A percentile compares a stretch with the other conserved stretches of the same genome.
Conservation (phyloP, 2,113 vertebrate species). For the Scortum barcoo region DNA sequence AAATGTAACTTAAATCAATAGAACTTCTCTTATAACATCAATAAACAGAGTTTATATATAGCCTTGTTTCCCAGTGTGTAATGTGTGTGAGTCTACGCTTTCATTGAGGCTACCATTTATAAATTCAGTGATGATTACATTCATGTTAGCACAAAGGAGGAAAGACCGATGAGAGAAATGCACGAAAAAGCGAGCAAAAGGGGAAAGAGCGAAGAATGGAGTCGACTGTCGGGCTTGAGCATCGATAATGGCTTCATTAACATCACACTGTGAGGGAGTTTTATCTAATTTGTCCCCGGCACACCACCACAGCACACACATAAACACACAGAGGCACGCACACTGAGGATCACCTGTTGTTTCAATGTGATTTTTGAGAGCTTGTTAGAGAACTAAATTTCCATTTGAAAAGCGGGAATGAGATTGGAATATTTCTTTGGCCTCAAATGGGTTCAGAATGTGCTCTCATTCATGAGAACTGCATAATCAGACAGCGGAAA, state of each 20-base stretch:
- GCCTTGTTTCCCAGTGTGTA: not conserved
- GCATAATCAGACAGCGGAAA: not conserved
- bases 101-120: not conserved
- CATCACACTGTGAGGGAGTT: constrained; percentile 35
- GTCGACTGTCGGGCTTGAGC: constrained; percentile 8
- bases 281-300: constrained; percentile 38
- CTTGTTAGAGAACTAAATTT: not conserved
- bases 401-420: constrained; percentile 1
- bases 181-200: constrained; percentile 17
- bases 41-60: not conserved
- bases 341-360: constrained; percentile 17
- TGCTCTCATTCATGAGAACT: not conserved
- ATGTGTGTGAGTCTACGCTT: not conserved
- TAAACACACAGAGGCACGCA: not conserved
- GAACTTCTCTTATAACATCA: not conserved
- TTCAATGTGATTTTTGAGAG: not conserved
- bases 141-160: constrained; percentile 6
- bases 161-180: constrained; percentile 22
- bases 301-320: not conserved
- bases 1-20: not conserved
- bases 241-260: constrained; percentile 53
- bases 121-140: constrained; percentile 8
- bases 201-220: constrained; percentile 34
- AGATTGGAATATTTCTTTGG: not conserved
- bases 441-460: not conserved